A percentile compares a stretch with the other conserved stretches of the same genome.
Conservation (phyloP, 2,113 vertebrate species). For the Oncorhynchus keta region DNA sequence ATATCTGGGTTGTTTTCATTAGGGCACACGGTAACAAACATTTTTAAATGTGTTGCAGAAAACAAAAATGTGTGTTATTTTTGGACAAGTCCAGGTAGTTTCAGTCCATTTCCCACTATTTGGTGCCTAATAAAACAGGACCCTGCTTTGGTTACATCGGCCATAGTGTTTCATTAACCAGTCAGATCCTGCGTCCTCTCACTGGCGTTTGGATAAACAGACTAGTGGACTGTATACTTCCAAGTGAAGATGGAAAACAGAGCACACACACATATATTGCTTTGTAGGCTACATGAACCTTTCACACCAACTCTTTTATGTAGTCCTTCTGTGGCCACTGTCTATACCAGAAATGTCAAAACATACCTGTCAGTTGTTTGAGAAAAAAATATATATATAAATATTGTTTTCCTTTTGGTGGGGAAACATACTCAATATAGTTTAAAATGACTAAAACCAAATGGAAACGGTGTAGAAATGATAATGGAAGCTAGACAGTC, state of each 20-base stretch:
- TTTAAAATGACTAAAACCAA: neutral
- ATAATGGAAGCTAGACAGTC: no score
- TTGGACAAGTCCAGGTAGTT: no score
- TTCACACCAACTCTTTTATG: neutral
- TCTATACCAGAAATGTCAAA: neutral
- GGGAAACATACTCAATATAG: no score
- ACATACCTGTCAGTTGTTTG: no score
- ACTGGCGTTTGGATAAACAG: conserved; percentile 18
- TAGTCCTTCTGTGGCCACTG: neutral
- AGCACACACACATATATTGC: neutral
- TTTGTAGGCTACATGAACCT: neutral
- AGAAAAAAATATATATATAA: no score
- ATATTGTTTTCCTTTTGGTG: neutral
- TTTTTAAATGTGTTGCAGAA: no score
- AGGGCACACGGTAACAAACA: no score
- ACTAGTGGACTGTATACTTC: conserved; percentile 3
- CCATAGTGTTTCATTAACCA: conserved; percentile 19
- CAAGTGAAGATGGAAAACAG: conserved; percentile 10
- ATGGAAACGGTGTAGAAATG: no score
- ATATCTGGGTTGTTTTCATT: conserved; percentile 8
- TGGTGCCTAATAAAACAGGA: no score
- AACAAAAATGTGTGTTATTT: no score
- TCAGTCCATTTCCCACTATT: no score
- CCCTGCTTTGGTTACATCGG: neutral
- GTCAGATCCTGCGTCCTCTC: conserved; percentile 16